Percentiles rank a stretch among this genome's conserved stretches.
These are phyloP conservation scores for Ectobius pallidus DNA, from an alignment of 2,888 invertebrate species.

Conservation along the genomic window DNA sequence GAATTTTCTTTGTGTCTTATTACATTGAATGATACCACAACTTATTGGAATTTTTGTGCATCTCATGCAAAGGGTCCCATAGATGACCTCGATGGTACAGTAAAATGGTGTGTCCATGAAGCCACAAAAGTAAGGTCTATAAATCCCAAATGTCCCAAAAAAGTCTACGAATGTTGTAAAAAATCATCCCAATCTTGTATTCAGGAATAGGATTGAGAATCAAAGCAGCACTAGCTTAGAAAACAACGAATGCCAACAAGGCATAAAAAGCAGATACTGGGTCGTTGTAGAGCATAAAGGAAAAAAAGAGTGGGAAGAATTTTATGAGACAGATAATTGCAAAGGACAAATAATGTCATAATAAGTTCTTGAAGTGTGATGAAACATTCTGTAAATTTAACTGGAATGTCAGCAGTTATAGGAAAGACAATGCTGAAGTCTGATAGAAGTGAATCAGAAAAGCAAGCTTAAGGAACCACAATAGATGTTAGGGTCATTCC, in stretches of 20 bases:
- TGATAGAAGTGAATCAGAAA: neutral
- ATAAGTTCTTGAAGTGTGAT: neutral
- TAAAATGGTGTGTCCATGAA: neutral
- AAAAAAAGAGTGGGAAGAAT: too few species aligned
- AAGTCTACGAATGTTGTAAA: neutral
- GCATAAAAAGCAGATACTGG: neutral
- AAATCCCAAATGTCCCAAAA: neutral
- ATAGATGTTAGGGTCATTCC: too few species aligned
- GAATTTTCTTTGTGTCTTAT: neutral
- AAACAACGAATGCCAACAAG: neutral
- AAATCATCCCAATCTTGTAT: neutral
- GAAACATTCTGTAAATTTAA: neutral
- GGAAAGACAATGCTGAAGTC: neutral
- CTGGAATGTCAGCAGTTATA: neutral
- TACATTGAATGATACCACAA: too few species aligned
- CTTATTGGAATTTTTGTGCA: too few species aligned
- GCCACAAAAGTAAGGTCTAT: neutral
- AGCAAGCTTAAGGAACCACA: neutral
- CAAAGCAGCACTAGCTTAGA: neutral
- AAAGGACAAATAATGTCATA: neutral
- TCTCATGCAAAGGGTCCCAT: neutral
- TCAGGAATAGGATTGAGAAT: neutral
- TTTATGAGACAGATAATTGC: too few species aligned
- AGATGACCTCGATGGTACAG: neutral
- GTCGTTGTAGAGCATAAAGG: neutral